Evolutionary conservation across 2,888 invertebrate genomes (phyloP).

Genomic region (Cosmorhoe ocellata): DNA sequence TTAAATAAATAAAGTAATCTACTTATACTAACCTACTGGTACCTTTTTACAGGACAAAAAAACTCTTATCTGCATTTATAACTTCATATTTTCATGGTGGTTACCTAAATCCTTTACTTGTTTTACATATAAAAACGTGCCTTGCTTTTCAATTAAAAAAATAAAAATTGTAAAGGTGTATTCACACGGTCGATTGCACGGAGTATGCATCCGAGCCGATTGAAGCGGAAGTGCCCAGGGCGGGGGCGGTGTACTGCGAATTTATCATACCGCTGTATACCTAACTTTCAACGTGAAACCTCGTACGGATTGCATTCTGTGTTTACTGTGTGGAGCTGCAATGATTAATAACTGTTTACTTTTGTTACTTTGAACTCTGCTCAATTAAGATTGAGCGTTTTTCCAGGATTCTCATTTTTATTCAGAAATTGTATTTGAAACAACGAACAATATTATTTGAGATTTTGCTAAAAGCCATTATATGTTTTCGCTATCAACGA

Average conservation of each 20-base stretch:
- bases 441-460: too few species aligned
- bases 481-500: too few species aligned
- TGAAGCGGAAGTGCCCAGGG: slow-evolving; percentile 71
- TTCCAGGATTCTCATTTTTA: not conserved
- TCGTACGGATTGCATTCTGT: slow-evolving; percentile 9
- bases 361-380: slow-evolving; percentile 17
- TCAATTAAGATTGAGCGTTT: slow-evolving; percentile 26
- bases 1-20: too few species aligned
- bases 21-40: too few species aligned
- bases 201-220: slow-evolving; percentile 68
- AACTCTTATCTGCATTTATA: too few species aligned
- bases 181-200: slow-evolving; percentile 67
- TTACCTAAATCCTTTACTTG: too few species aligned
- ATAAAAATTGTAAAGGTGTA: slow-evolving; percentile 64
- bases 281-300: slow-evolving; percentile 42
- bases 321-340: slow-evolving; percentile 10
- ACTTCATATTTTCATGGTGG: too few species aligned
- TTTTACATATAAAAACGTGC: too few species aligned
- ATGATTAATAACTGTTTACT: slow-evolving; percentile 21
- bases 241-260: slow-evolving; percentile 59
- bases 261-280: slow-evolving; percentile 66
- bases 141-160: slow-evolving; percentile 48
- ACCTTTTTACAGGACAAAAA: too few species aligned
- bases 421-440: too few species aligned
- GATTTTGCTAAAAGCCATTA: too few species aligned